A percentile compares a stretch with the other conserved stretches of the same genome.
Conservation (phyloP, 2,797 vertebrate genomes). For the Pipistrellus pygmaeus region DNA sequence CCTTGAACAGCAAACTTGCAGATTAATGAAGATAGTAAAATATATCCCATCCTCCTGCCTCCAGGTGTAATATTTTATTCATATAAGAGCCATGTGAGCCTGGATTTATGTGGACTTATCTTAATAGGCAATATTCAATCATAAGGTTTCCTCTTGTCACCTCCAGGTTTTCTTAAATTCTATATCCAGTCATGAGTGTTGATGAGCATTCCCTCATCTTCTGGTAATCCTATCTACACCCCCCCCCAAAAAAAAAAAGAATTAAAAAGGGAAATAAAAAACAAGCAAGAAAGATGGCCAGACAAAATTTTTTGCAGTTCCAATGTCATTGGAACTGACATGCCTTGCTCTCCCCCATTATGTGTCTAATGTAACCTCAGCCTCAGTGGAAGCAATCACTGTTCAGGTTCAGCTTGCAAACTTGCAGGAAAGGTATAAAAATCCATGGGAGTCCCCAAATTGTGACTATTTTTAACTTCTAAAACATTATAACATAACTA, state of each 20-base stretch:
- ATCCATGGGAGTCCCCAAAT: fast-evolving
- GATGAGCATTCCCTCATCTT: neutral
- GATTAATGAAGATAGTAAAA: slow-evolving; percentile 1
- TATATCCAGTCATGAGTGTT: neutral
- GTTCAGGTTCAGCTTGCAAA: neutral
- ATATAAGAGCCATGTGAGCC: neutral
- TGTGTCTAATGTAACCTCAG: neutral
- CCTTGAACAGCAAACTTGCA: neutral
- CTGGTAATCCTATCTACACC: neutral
- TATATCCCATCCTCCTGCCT: slow-evolving; percentile 26
- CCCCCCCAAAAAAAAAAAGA: neutral
- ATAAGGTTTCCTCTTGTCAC: neutral
- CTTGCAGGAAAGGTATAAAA: neutral
- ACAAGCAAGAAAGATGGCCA: neutral
- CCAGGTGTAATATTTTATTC: slow-evolving; percentile 34
- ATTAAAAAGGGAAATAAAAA: no score
- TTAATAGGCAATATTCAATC: slow-evolving; percentile 46
- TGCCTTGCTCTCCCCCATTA: fast-evolving
- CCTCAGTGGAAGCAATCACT: neutral
- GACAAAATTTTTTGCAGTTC: fast-evolving
- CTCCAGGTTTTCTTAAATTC: neutral
- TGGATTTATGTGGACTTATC: slow-evolving; percentile 23
- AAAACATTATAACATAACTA: neutral
- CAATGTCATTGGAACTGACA: fast-evolving
- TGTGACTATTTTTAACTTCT: neutral